Evolutionary conservation across 1,140 invertebrate species (phyloP), one percentile per base, ranked within the genome.

Genomic region (Dysdera silvatica): DNA sequence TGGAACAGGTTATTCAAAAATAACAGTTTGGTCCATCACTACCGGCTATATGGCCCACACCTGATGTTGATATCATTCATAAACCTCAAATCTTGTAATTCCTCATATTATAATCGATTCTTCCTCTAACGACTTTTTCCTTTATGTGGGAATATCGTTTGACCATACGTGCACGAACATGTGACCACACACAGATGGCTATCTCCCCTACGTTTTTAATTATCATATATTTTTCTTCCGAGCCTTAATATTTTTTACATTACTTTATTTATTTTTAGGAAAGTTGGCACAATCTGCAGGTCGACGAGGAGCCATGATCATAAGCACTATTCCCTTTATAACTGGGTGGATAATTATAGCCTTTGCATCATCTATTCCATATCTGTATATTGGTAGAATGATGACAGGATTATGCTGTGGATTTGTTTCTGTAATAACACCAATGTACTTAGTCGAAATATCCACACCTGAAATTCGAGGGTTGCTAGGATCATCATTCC

Each of bases 391-490:
- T 12, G 85, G 83, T 0, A 77, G 86, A 48, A 80, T 86, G 45
- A 71, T 87, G 0, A 82, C 81, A 28, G 86, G 86, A 4, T 70
- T 85, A 37, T 80, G 80, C 33, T 79, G 80, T 61, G 85, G 84
- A 7, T 77, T 85, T 43, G 76, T 80, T 0, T 77, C 82, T 7
- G 81, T 84, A 4, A 77, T 80, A 14, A 78, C 78, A 8, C 83
- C 85, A 3, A 86, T 93, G 60, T 95, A 94, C 77, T 85, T 94
- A 67, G 89, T 87, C 53, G 91, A 95, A 80, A 91, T 91, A 69
- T 87, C 90, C 16, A 84, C 88, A 37, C 87, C 89, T 10, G 84
- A 87, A 47, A 86, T 87, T 1, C 79, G 91, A 67, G 90, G 90
- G 10, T 81, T 85, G 1, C 75, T 92, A 0, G 89, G 88, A 14